Evolutionary conservation across 2,113 vertebrate species (phyloP).

Genomic region (Xenopus laevis): DNA sequence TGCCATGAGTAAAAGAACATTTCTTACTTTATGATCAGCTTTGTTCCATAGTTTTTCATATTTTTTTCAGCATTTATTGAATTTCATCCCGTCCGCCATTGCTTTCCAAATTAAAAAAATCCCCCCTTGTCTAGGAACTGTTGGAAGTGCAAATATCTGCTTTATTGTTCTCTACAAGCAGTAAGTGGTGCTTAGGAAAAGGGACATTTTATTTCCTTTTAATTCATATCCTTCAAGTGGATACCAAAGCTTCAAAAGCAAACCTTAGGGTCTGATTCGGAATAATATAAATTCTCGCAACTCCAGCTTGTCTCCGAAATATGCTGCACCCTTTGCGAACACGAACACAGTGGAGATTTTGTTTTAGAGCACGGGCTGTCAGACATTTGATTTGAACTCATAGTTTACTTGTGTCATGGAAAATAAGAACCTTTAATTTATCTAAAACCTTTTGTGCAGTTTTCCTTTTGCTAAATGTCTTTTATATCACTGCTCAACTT

Average conservation of each 20-base stretch:
- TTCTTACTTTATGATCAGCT: not conserved
- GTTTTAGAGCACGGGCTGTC: slow-evolving; percentile 9
- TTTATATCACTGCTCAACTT: too few relatives aligned
- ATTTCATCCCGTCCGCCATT: not conserved
- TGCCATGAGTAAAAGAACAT: not conserved
- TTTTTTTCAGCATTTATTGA: not conserved
- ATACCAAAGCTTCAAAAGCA: not conserved
- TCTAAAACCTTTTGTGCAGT: not conserved
- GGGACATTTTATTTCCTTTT: too few relatives aligned
- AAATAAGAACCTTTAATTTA: slow-evolving; percentile 32
- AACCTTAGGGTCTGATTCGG: not conserved
- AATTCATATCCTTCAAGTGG: too few relatives aligned
- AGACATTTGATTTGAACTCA: not conserved
- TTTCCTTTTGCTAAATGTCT: not conserved
- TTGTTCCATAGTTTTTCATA: not conserved
- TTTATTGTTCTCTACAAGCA: too few relatives aligned
- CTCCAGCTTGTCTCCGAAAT: not conserved
- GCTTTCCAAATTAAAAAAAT: not conserved
- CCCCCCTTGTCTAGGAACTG: not conserved
- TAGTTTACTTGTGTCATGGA: slow-evolving; percentile 10
- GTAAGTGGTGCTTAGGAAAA: too few relatives aligned
- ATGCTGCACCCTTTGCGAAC: not conserved
- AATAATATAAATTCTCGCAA: not conserved
- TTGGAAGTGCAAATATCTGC: too few relatives aligned
- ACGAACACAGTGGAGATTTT: not conserved